Base-by-base conservation (phyloP, 2,888 invertebrate genomes). In the Agonopterix arenella region DNA sequence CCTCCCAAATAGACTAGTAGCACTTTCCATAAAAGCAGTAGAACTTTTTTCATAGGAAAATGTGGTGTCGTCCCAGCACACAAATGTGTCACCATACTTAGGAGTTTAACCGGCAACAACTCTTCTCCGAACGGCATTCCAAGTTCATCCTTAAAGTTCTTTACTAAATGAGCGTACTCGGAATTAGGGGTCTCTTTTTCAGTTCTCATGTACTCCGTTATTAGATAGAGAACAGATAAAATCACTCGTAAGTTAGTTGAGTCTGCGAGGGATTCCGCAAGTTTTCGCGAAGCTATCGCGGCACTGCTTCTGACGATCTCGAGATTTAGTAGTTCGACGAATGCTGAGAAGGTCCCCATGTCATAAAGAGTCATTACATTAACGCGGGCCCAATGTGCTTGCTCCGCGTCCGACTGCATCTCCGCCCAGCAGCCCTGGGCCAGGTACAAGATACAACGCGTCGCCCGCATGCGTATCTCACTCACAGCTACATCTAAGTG, bases 31-130 rank as follows among this genome's bases (percentile, higher is more conserved):
- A 98, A 79, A 11, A 99, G 86, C 46, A 99, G 86, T 11, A 99
- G 90, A 8, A 99, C 96, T 86, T 99, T 99, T 78, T 98, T 98
- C 93, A 99, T 98, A 2, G 99, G 99, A 84, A 98, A 99, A 86
- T 99, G 98, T 11, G 98, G 97, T 5, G 97, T 96, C 28, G 95
- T 94, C 1, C 98, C 98, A 62, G 97, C 96, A 83, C 99, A 99
- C 74, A 99, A 97, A 62, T 95, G 93, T 37, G 98, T 98, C 36
- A 99, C 96, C 98, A 99, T 98, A 57, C 96, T 95, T 52, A 99
- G 91, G 48, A 99, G 90, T 70, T 97, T 96, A 2, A 98, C 94
- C 40, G 96, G 93, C 36, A 98, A 80, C 52, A 97, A 80, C 75
- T 98, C 98, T 66, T 98, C 97, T 28, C 94, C 93, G 75, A 83